Base-by-base conservation (phyloP, 2,888 invertebrate genomes). In the Byasa hedistus region DNA sequence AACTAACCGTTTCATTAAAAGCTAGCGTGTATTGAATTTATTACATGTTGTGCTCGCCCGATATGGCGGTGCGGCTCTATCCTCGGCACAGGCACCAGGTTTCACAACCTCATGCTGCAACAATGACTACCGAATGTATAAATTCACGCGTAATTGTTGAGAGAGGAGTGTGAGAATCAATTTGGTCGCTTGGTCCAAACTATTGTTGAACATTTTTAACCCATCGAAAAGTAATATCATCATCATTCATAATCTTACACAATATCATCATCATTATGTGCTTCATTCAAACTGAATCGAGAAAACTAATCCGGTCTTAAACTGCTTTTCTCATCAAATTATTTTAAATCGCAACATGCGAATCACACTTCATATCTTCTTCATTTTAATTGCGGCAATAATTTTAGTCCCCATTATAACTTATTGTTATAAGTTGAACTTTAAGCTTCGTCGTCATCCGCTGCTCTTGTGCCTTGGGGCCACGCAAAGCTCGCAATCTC, bases 121-220 rank as follows among this genome's bases (percentile, higher is more conserved):
- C 79, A 81, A 78, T 77, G 77, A 78, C 80, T 78, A 75, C 77
- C 74, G 76, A 77, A 78, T 76, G 76, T 78, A 84, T 84, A 83
- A 82, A 81, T 83, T 78, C 74, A 74, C 77, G 75, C 75, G 77
- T 81, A 78, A 79, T 76, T 76, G 78, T 74, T 73, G 75, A 68
- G 70, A 71, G 73, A 69, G 75, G 69, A 76, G 79, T 79, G 78
- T 79, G 78, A 79, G 79, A 81, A 80, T 75, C 75, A 70, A 76
- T 76, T 71, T n/a, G 72, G 57, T 60, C 32, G 21, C 65, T 69
- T 70, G 75, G 72, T 64, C 48, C 65, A 69, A 76, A n/a, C 10
- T n/a, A 27, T 51, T 24, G 19, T 58, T 23, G 23, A 22, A 23
- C 24, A 19, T 55, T 24, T 55, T 7, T 19, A 48, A 19, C 48